Conservation (phyloP, 1,140 invertebrate species). For the Ceratina calcarata region DNA sequence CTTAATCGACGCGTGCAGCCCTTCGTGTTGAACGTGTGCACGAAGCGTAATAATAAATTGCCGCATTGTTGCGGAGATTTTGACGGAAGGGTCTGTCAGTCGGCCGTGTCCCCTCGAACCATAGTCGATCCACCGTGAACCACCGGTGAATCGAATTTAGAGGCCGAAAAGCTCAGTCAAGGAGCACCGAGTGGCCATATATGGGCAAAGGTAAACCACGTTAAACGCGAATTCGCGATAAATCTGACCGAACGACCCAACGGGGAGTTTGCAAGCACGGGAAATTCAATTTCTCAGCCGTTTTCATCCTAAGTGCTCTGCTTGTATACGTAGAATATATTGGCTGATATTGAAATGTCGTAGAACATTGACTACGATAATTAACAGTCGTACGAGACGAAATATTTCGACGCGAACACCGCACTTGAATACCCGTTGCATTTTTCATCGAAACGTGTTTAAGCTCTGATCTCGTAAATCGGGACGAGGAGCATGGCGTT, state of each 20-base stretch:
- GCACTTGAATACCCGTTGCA: not conserved
- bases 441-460: not conserved
- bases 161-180: conserved; percentile 38
- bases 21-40: not conserved
- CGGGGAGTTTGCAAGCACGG: not conserved
- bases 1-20: conserved; percentile 7
- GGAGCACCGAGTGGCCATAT: conserved; percentile 40
- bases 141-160: conserved; percentile 42
- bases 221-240: conserved; percentile 36
- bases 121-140: conserved; percentile 24
- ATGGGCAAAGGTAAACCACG: conserved; percentile 34
- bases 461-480: conserved; percentile 36
- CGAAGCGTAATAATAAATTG: conserved; percentile 10
- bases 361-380: too few species aligned
- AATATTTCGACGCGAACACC: too few species aligned
- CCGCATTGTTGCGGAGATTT: conserved; percentile 41
- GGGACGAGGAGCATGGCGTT: not conserved
- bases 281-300: conserved; percentile 14
- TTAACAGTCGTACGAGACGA: too few species aligned
- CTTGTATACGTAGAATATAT: too few species aligned
- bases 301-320: not conserved
- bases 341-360: too few species aligned
- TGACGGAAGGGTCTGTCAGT: conserved; percentile 20
- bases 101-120: not conserved
- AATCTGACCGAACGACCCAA: not conserved